A percentile compares a stretch with the other conserved stretches of the same genome.
Evolutionary conservation across 1,140 invertebrate genomes (phyloP).

Genomic region (Elysia chlorotica): DNA sequence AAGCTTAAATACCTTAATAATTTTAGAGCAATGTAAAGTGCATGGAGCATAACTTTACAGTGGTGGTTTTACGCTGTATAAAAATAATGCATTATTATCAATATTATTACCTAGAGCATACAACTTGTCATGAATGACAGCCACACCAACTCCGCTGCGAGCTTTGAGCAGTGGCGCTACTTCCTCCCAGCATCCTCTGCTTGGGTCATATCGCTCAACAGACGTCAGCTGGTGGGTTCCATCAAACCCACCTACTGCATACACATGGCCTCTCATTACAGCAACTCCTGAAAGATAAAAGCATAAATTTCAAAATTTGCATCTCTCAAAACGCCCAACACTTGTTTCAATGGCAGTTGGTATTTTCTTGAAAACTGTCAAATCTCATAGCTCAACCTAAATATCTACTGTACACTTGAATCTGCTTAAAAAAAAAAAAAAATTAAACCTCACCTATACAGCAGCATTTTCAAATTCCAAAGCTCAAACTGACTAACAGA

Average conservation of each 20-base stretch:
- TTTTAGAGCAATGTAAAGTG: neutral
- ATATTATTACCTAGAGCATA: conserved; percentile 77
- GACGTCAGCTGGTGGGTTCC: conserved; percentile 38
- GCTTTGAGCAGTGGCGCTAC: conserved; percentile 65
- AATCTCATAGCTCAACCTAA: too few relatives aligned
- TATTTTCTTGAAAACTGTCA: too few relatives aligned
- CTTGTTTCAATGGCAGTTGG: too few relatives aligned
- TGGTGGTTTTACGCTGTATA: neutral
- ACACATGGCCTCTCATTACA: conserved; percentile 84
- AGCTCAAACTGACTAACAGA: too few relatives aligned
- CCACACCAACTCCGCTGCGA: conserved; percentile 85
- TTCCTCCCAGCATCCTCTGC: conserved; percentile 6
- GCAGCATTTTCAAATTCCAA: too few relatives aligned
- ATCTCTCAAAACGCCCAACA: too few relatives aligned
- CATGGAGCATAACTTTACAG: neutral
- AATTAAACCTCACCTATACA: too few relatives aligned
- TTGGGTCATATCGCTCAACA: conserved; percentile 15
- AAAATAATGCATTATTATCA: neutral
- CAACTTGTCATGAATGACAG: conserved; percentile 83
- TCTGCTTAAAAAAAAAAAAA: too few relatives aligned
- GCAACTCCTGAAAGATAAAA: conserved; percentile 78
- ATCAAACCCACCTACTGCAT: conserved; percentile 70
- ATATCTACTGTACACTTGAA: too few relatives aligned
- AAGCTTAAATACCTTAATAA: neutral
- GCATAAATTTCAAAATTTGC: too few relatives aligned